phyloP scores from a whole-genome alignment of 2,113 vertebrate genomes.

The Chionomys nivalis region DNA sequence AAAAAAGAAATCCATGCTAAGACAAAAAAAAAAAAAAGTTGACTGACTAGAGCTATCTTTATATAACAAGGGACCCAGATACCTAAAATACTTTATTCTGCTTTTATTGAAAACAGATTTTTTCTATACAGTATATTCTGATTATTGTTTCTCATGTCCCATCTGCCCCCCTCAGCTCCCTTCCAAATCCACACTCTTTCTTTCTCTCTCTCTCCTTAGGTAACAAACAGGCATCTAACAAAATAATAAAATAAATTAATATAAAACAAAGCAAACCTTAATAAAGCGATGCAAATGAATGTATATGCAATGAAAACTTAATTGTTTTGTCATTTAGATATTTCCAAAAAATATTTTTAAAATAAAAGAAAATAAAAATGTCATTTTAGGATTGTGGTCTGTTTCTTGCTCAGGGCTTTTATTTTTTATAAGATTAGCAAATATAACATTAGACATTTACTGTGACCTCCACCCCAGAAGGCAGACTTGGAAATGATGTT shows the following conservation, averaged over 20 bases:
- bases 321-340: background rate
- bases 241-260: background rate
- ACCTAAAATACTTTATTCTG: background rate
- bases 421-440: background rate
- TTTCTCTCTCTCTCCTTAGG: background rate
- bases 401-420: background rate
- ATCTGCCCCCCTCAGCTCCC: no score
- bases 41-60: background rate
- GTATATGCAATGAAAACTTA: background rate
- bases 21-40: slow-evolving; percentile 50
- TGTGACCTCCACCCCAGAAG: background rate
- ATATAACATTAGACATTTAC: background rate
- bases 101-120: background rate
- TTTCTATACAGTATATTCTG: background rate
- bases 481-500: background rate
- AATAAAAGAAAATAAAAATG: background rate
- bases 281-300: background rate
- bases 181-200: background rate
- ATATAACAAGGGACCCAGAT: background rate
- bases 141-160: no score
- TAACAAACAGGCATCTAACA: background rate
- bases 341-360: slow-evolving; percentile 18
- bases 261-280: background rate
- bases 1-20: background rate
- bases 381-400: background rate